Evolutionary conservation across 2,888 invertebrate species (phyloP), one percentile per base, ranked within the genome.

Genomic region (Trachelus tabidus): DNA sequence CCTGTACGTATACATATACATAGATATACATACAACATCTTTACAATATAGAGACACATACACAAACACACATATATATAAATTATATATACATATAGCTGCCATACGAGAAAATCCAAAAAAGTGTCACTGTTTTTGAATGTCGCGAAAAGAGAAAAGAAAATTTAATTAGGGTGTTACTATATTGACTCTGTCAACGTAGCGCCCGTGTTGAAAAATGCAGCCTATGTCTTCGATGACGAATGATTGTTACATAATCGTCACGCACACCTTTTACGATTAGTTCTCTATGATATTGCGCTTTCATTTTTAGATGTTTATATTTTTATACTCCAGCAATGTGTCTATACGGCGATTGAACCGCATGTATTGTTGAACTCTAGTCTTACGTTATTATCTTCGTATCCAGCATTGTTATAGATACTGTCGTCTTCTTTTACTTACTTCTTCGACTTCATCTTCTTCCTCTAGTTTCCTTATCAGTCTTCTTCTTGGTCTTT

Each of bases 321-420:
- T 90, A 90, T 89, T 90, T 90, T 89, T 90, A 89, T 90, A 90
- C 88, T 87, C 86, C 86, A 88, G 85, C 83, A 82, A 83, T 86
- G 86, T 86, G 86, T 87, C 84, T 86, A 82, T 86, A 85, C 83
- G 85, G 86, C 86, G 85, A 88, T 87, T 85, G 85, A 86, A 88
- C 87, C 85, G 87, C 89, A 89, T 88, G 91, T 91, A 90, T 91
- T 90, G 88, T 89, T 90, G 87, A 90, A 90, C 85, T 91, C 90
- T 91, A 91, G 91, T 91, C 91, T 90, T 90, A 88, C 82, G 87
- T 90, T 91, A 90, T 86, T 84, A 82, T 86, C 82, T 85, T 85
- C 80, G 83, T 79, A 71, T 85, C 84, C 85, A 83, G 85, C 81
- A 80, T 79, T 79, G 35, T 77, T 75, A 76, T 71, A 37, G 73